phyloP scores from a whole-genome alignment of 1,140 invertebrate genomes.

The Semibalanus balanoides region DNA sequence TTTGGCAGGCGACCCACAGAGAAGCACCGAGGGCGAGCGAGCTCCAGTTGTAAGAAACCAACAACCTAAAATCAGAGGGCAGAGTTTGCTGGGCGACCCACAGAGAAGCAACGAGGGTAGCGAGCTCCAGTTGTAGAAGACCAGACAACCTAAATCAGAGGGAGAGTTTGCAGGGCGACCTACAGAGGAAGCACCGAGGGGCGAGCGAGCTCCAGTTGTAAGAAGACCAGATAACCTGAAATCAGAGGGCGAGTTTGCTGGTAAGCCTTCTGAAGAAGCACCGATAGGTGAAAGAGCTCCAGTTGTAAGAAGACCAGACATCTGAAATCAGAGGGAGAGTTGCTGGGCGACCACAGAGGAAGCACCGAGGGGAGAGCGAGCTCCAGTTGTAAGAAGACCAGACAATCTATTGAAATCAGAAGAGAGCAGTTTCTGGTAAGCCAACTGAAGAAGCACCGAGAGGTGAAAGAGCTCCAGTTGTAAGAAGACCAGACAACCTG shows the following conservation, averaged over 20 bases:
- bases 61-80: no score
- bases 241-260: conserved; percentile 41
- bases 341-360: background rate
- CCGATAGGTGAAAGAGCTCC: background rate
- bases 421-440: conserved; percentile 23
- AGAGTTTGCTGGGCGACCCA: no score
- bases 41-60: conserved; percentile 27
- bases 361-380: conserved; percentile 11
- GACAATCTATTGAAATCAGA: conserved; percentile 21
- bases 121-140: background rate
- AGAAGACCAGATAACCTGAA: conserved; percentile 36
- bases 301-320: background rate
- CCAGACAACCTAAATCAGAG: background rate
- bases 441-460: conserved; percentile 21
- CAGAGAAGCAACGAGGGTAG: conserved; percentile 20
- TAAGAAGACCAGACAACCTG: conserved; percentile 42
- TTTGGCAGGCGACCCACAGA: conserved; percentile 5
- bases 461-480: conserved; percentile 34
- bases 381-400: conserved; percentile 15
- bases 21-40: no score
- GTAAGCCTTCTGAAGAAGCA: conserved; percentile 12
- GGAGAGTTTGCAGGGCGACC: conserved; percentile 4
- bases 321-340: background rate
- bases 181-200: conserved; percentile 8
- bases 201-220: conserved; percentile 26